Base-by-base conservation (phyloP, 2,113 vertebrate species). In the Corythoichthys intestinalis region DNA sequence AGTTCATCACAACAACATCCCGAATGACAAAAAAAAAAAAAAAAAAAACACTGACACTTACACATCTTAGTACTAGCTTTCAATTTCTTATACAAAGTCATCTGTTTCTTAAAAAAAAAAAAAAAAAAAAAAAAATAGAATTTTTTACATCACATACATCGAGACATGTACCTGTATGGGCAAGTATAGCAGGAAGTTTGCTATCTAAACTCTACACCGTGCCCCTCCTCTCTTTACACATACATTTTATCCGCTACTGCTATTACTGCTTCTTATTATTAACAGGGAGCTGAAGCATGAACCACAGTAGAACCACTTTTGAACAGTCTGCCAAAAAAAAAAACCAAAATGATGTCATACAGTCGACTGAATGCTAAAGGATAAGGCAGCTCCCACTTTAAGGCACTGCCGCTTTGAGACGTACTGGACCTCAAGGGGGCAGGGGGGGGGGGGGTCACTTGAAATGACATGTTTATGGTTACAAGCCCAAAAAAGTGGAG, bases 101-200 rank as follows among this genome's bases (percentile, higher is more conserved):
- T 91, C 91, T 91, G 88, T 86, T 85, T 94, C 90, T 91, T 44
- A 28, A 10, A 20, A 53, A 50, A 52, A 52, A 50, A 17, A 49
- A 44, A 44, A 93, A 94, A 90, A 93, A 93, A 90, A 92, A 93
- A 94, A 94, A 95, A 94, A 95, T 94, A 12, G 10, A 94, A 89
- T 93, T 91, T 91, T 92, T 91, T 87, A 93, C 91, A 92, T 85
- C 86, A 89, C 90, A 90, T 89, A 86, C 81, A 85, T 85, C 75
- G 71, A 87, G 75, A 89, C 84, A 79, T 86, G 90, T 90, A 91
- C 90, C 88, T 57, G 34, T 57, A 90, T 84, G 86, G 82, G 89
- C 87, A 35, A 4, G 28, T 35, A 28, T 89, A 87, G 84, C 87
- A 76, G 76, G 77, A 86, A 85, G 85, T 91, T 90, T 35, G 86